Conservation (phyloP, 2,888 invertebrate genomes). For the Andricus curvator region DNA sequence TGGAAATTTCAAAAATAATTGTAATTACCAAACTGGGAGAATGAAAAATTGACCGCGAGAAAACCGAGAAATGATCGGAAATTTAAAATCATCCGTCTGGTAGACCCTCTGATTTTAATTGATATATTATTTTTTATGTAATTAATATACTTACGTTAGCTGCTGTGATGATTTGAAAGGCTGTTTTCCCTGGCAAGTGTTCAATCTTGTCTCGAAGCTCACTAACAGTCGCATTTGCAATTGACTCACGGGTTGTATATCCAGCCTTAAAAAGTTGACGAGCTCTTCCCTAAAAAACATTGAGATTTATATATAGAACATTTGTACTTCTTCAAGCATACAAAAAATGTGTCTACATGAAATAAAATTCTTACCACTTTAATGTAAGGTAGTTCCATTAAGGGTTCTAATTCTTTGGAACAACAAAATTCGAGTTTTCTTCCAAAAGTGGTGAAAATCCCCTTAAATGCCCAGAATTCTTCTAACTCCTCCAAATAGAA, state of each 20-base stretch:
- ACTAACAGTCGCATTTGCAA: constrained; percentile 86
- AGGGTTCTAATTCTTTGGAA: constrained; percentile 86
- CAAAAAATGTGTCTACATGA: background rate
- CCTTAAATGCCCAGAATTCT: constrained; percentile 90
- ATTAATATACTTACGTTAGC: constrained; percentile 84
- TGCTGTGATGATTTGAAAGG: constrained; percentile 90
- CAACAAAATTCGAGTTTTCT: constrained; percentile 90
- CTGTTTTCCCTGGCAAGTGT: constrained; percentile 86
- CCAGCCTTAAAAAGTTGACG: constrained; percentile 91
- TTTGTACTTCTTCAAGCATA: no score
- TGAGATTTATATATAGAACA: no score
- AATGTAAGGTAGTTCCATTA: constrained; percentile 94
- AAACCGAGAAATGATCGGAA: no score
- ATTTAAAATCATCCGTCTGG: no score
- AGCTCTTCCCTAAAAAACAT: constrained; percentile 85
- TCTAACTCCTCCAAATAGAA: constrained; percentile 81
- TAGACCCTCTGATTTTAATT: no score
- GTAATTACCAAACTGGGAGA: no score
- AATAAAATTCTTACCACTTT: constrained; percentile 82
- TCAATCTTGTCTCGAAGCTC: constrained; percentile 83
- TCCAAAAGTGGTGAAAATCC: constrained; percentile 87
- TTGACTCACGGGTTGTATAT: constrained; percentile 86
- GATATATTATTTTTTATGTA: constrained; percentile 31
- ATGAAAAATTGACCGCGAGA: no score
- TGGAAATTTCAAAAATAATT: no score